Base-by-base conservation (phyloP, 2,797 vertebrate species). In the Agapornis canus region DNA sequence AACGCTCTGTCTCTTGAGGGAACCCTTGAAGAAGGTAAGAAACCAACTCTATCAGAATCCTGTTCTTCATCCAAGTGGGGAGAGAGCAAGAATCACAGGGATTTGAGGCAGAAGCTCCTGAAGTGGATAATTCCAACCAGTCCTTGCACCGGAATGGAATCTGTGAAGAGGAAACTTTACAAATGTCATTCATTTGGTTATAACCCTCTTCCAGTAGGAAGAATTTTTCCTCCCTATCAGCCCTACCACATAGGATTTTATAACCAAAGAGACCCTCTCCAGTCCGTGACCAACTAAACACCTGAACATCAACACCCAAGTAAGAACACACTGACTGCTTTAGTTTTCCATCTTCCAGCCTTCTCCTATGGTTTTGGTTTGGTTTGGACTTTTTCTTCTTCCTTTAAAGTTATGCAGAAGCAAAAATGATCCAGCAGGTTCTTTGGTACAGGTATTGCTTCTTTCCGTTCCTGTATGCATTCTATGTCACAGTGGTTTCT, bases 1-100 rank as follows among this genome's bases (percentile, higher is more conserved):
- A 90, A 86, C 10, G 31, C 75, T 84, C 25, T 71, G 27, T 65
- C 92, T 94, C 80, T 86, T 96, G 63, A 49, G 66, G 71, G 25
- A 84, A 25, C 39, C 54, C 51, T 63, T 76, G 42, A 27, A 84
- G 73, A 92, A 93, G 47, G 51, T 42, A 59, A 84, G 83, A 79
- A 57, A 92, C 65, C 20, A 83, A 71, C 11, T 39, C 23, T 60
- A 26, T 39, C 64, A 72, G 29, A 71, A 83, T 40, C 23, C 40
- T 88, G 57, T 63, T 23, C 32, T 89, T 86, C 56, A 90, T 5
- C 25, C 13, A 80, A 59, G 77, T 18, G 4, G 29, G 32, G 21
- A 66, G 21, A 51, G 20, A 63, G 23, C 6, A 87, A 66, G 25
- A 61, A 86, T 11, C 37, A 76, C 14, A 43, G 26, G 25, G 66